A percentile compares a stretch with the other conserved stretches of the same genome.
Conservation (phyloP, 2,888 invertebrate species). For the Acanthosoma haemorrhoidale region DNA sequence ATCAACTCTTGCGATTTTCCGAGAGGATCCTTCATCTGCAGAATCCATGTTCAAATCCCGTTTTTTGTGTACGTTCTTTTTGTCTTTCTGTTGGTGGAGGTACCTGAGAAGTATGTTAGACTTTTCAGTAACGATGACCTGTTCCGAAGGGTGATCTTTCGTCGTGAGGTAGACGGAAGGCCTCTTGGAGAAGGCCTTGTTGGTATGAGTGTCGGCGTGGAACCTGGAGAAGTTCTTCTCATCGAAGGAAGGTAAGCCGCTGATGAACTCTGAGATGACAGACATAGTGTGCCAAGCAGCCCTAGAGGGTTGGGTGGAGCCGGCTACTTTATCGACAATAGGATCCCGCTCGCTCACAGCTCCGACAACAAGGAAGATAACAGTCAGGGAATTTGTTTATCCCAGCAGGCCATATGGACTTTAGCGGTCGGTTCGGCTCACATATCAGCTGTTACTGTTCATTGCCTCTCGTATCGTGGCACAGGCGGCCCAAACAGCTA, state of each 20-base stretch:
- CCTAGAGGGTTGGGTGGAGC: neutral
- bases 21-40: conserved; percentile 27
- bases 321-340: neutral
- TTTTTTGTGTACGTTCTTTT: conserved; percentile 53
- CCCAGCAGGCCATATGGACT: neutral
- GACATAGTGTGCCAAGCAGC: too few species aligned
- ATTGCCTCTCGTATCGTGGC: too few species aligned
- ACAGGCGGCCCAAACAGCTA: too few species aligned
- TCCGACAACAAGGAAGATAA: neutral
- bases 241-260: conserved; percentile 85
- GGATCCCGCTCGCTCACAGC: neutral
- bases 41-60: conserved; percentile 22
- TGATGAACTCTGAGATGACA: conserved; percentile 66
- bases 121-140: conserved; percentile 94
- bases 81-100: conserved; percentile 93
- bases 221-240: conserved; percentile 86
- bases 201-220: conserved; percentile 72
- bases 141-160: conserved; percentile 86
- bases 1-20: conserved; percentile 26
- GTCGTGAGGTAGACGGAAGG: conserved; percentile 90
- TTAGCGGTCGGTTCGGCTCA: neutral
- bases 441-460: neutral
- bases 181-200: conserved; percentile 73
- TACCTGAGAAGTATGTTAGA: conserved; percentile 89
- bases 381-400: conserved; percentile 7